phyloP scores from a whole-genome alignment of 2,797 vertebrate species.

The Sylvia borin region DNA sequence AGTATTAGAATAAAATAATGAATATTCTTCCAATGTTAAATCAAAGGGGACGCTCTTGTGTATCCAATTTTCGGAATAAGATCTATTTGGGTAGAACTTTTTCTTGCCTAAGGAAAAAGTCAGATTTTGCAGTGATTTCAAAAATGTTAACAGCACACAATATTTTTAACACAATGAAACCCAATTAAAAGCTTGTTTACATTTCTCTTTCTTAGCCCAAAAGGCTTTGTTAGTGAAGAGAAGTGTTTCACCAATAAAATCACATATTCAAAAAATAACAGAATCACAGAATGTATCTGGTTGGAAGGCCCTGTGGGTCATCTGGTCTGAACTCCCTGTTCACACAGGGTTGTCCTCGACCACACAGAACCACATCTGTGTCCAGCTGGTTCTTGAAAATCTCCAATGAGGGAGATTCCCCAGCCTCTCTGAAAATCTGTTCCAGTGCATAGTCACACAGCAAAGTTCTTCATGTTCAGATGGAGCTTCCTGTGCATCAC shows the following conservation, averaged over 20 bases:
- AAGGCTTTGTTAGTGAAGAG: not conserved
- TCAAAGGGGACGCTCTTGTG: not conserved
- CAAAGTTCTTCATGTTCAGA: not conserved
- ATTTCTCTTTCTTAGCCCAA: not conserved
- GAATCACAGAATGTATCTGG: not conserved
- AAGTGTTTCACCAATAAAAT: not conserved
- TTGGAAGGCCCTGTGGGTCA: not conserved
- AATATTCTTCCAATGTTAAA: not conserved
- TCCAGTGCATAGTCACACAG: not conserved
- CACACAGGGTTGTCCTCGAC: no score
- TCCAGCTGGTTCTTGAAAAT: not conserved
- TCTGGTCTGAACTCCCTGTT: not conserved
- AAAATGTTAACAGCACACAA: not conserved
- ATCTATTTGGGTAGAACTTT: not conserved
- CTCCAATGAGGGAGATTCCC: not conserved
- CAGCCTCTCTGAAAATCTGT: accelerated
- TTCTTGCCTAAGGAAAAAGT: not conserved
- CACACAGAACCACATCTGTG: not conserved
- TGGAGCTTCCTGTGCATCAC: not conserved
- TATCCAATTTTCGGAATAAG: not conserved
- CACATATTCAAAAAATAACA: not conserved
- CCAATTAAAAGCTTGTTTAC: not conserved
- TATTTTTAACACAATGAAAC: not conserved
- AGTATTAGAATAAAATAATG: not conserved
- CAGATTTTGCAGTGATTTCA: not conserved